Base-by-base conservation (phyloP, 2,888 invertebrate genomes). In the Anoncus sp. region DNA sequence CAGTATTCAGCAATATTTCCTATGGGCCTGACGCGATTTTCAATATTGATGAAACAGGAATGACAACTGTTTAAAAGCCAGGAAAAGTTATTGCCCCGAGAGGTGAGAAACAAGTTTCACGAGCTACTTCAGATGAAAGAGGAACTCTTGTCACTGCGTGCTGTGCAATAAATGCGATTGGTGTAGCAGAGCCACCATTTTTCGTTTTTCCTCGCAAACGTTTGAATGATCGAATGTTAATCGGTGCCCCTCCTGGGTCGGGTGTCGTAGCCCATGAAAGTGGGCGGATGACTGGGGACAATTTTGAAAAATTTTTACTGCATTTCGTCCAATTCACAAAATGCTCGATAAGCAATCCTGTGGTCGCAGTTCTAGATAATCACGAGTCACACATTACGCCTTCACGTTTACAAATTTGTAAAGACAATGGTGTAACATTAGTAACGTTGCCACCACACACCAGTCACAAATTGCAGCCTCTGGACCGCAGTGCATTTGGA, bases 361-460 rank as follows among this genome's bases (percentile, higher is more conserved):
- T 72, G 9, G 24, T 74, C 6, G 60, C 75, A 12, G 38, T 79
- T 7, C 45, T 79, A 1, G 71, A 75, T 53, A 75, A 79, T 18
- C 80, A 47, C 78, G 65, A 62, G 12, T 79, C 72, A 2, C 81
- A 80, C 24, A 49, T 73, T 22, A 69, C 77, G 0, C 55, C 82
- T 10, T 22, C 62, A 7, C 79, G 81, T n/a, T 69, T 89, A 24
- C 81, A 89, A 77, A 86, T 80, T 62, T 86, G 85, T 24, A 86
- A 85, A 81, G 81, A 83, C n/a, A 86, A 87, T 80, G 88, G 88
- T 9, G 84, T 90, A 18, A 76, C 84, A 7, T 57, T 89, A 57
- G 74, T 90, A 14, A 84, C 87, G 27, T 84, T 89, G 62, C 86
- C 88, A 2, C 87, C 88, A 1, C 89, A 90, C 66, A 86, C 87